Percentiles rank a stretch among this genome's conserved stretches.
phyloP scores from a whole-genome alignment of 2,888 invertebrate species.

The Cheilosia soror region DNA sequence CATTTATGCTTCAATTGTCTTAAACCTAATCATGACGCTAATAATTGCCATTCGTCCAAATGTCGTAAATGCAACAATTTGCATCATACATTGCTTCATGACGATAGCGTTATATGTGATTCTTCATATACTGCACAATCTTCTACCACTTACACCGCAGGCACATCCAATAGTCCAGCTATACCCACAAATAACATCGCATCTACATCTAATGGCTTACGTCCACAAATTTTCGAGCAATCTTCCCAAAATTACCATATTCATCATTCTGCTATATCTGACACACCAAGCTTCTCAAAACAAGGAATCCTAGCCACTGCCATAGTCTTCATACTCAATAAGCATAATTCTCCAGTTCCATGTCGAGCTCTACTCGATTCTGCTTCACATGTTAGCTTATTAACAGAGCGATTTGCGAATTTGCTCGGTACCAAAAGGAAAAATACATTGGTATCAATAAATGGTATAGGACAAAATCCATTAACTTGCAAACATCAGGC shows the following conservation, averaged over 20 bases:
- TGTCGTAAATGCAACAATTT: constrained; percentile 6
- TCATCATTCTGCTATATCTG: not conserved
- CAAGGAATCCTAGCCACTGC: constrained; percentile 9
- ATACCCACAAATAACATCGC: not conserved
- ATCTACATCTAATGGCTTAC: constrained; percentile 4
- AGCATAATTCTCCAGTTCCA: constrained; percentile 6
- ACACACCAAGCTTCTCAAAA: not conserved
- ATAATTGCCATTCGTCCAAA: constrained; percentile 3
- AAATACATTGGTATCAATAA: constrained; percentile 6
- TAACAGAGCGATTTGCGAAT: constrained; percentile 27
- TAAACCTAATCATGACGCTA: not conserved
- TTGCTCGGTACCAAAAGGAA: not conserved
- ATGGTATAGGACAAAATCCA: constrained; percentile 7
- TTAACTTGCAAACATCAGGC: constrained; percentile 7
- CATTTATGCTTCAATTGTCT: not conserved
- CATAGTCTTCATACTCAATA: constrained; percentile 10
- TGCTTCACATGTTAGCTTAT: constrained; percentile 20
- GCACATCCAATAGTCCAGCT: not conserved
- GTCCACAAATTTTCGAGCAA: not conserved
- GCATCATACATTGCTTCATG: constrained; percentile 28
- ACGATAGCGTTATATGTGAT: not conserved
- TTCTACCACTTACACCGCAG: not conserved
- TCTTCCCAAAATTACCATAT: constrained; percentile 6
- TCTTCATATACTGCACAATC: not conserved
- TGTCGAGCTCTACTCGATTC: constrained; percentile 26